A percentile compares a stretch with the other conserved stretches of the same genome.
Conservation (phyloP, 2,888 invertebrate genomes). For the Caenorhabditis virilis region DNA sequence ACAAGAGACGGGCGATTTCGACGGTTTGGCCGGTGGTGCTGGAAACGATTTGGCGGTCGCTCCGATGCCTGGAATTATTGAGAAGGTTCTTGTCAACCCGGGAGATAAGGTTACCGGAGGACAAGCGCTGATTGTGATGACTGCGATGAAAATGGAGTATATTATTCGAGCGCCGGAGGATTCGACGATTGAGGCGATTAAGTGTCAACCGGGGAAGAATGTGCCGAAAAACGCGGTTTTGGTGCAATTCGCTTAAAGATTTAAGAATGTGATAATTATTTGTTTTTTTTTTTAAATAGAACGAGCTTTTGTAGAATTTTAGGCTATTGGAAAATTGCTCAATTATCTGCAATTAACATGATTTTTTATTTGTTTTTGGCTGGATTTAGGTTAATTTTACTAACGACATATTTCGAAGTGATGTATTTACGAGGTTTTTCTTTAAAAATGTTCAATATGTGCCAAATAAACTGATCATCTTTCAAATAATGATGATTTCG, state of each 20-base stretch:
- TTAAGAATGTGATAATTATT: no score
- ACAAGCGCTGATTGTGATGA: constrained; percentile 88
- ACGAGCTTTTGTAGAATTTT: no score
- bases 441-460: no score
- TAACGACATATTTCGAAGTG: no score
- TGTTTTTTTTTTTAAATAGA: no score
- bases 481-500: no score
- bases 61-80: constrained; percentile 94
- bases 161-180: constrained; percentile 75
- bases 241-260: constrained; percentile 48
- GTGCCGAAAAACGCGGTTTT: constrained; percentile 62
- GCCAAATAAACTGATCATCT: no score
- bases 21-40: constrained; percentile 28
- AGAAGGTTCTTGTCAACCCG: constrained; percentile 82
- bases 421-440: no score
- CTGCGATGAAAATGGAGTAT: constrained; percentile 99
- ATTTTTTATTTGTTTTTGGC: no score
- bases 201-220: constrained; percentile 59
- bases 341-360: no score
- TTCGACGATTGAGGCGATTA: constrained; percentile 51
- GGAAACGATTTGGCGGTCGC: constrained; percentile 72
- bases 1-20: constrained; percentile 12
- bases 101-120: constrained; percentile 77
- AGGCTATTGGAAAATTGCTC: no score
- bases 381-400: no score